A percentile compares a stretch with the other conserved stretches of the same genome.
Conservation (phyloP, 2,888 invertebrate species). For the Pharmacophagus antenor region DNA sequence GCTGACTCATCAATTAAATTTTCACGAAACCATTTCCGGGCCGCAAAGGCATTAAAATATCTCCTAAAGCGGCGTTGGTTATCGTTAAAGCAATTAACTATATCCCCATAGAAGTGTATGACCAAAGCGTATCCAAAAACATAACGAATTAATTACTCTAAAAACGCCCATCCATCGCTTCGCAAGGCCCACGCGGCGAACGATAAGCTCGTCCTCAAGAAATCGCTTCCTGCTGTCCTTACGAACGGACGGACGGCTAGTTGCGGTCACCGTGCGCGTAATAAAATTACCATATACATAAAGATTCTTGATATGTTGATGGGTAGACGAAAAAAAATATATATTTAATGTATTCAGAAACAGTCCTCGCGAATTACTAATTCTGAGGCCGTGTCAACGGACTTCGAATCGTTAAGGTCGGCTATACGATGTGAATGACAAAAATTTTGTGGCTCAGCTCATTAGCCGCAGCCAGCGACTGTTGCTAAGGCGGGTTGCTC, state of each 20-base stretch:
- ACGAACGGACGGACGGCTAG: slow-evolving; percentile 9
- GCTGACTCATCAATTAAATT: no score
- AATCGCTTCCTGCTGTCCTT: slow-evolving; percentile 24
- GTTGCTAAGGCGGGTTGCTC: slow-evolving; percentile 13
- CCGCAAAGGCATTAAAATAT: no score
- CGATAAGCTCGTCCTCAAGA: not conserved
- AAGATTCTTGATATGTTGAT: slow-evolving; percentile 29
- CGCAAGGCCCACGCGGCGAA: not conserved
- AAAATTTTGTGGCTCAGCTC: slow-evolving; percentile 9
- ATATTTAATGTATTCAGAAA: slow-evolving; percentile 36
- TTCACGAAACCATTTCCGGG: no score
- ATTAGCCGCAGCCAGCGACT: not conserved
- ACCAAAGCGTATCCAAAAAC: not conserved
- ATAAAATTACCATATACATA: slow-evolving; percentile 29
- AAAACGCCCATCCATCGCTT: not conserved
- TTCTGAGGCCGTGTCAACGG: slow-evolving; percentile 37
- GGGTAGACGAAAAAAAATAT: slow-evolving; percentile 33
- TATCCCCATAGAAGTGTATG: not conserved
- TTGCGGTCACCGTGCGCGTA: slow-evolving; percentile 17
- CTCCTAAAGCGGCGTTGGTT: no score
- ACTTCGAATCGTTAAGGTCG: slow-evolving; percentile 27
- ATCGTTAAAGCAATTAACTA: not conserved
- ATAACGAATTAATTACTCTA: slow-evolving; percentile 8
- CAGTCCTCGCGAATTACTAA: slow-evolving; percentile 34
- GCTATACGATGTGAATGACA: slow-evolving; percentile 16